Conservation (phyloP, 1,140 invertebrate species). For the Solenopsis fugax region DNA sequence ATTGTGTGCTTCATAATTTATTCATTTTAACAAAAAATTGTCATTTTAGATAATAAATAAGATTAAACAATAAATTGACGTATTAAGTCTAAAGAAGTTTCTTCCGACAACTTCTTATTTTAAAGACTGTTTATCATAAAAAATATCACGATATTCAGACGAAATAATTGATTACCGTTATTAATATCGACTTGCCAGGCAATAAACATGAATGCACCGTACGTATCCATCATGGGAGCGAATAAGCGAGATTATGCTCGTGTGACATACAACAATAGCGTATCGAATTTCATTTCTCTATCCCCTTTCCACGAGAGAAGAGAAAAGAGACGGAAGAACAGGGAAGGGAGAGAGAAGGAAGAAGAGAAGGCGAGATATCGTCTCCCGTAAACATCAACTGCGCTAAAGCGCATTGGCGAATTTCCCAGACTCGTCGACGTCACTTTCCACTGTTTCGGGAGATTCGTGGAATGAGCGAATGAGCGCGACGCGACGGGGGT, state of each 20-base stretch:
- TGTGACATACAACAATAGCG: slow-evolving; percentile 65
- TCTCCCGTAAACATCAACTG: slow-evolving; percentile 67
- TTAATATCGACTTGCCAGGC: slow-evolving; percentile 50
- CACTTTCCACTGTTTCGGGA: slow-evolving; percentile 63
- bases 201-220: slow-evolving; percentile 30
- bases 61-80: neutral
- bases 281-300: slow-evolving; percentile 70
- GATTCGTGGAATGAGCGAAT: slow-evolving; percentile 63
- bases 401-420: slow-evolving; percentile 55
- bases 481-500: neutral
- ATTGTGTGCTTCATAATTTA: neutral
- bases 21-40: neutral
- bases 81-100: neutral
- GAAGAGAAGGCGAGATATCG: slow-evolving; percentile 28
- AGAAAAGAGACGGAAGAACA: neutral
- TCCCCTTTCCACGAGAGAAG: slow-evolving; percentile 42
- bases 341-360: slow-evolving; percentile 46
- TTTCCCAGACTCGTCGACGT: slow-evolving; percentile 69
- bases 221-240: slow-evolving; percentile 53
- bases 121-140: slow-evolving; percentile 19
- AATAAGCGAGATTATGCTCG: slow-evolving; percentile 58
- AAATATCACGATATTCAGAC: slow-evolving; percentile 3
- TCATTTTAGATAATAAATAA: neutral
- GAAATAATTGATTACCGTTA: slow-evolving; percentile 53
- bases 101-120: neutral